A percentile compares a stretch with the other conserved stretches of the same genome.
phyloP scores from a whole-genome alignment of 2,113 vertebrate species.

The Sinocyclocheilus grahami region DNA sequence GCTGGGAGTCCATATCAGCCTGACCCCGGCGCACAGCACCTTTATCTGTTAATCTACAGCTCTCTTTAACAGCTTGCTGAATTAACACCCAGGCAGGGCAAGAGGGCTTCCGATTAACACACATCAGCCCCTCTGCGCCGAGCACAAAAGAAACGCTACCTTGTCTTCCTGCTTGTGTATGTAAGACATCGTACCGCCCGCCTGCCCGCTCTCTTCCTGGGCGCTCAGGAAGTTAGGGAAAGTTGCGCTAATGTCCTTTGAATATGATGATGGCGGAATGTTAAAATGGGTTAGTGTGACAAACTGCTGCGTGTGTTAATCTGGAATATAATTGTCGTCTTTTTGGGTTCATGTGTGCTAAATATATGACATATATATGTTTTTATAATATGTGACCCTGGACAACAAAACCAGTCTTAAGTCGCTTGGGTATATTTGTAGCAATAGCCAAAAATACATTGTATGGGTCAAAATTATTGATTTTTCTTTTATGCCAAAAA shows the following conservation, averaged over 20 bases:
- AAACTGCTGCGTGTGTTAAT: not conserved
- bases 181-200: not conserved
- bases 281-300: not conserved
- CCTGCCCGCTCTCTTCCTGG: conserved; percentile 23
- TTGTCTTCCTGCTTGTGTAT: conserved; percentile 56
- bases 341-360: not conserved
- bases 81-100: conserved; percentile 91
- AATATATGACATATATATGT: not conserved
- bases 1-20: conserved; percentile 88
- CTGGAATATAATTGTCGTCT: not conserved
- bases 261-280: not conserved
- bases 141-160: conserved; percentile 69
- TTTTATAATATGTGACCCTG: not conserved
- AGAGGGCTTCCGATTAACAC: conserved; percentile 89
- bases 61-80: conserved; percentile 89
- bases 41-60: conserved; percentile 99
- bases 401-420: no score
- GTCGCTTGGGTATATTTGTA: no score
- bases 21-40: conserved; percentile 90
- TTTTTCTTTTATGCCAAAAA: no score
- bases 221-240: not conserved
- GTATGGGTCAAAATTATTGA: no score
- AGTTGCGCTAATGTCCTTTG: not conserved
- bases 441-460: no score
- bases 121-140: conserved; percentile 78